Percentiles rank a stretch among this genome's conserved stretches.
These are phyloP conservation scores for Nomia melanderi DNA, from an alignment of 1,140 invertebrate species.

Conservation along the genomic window DNA sequence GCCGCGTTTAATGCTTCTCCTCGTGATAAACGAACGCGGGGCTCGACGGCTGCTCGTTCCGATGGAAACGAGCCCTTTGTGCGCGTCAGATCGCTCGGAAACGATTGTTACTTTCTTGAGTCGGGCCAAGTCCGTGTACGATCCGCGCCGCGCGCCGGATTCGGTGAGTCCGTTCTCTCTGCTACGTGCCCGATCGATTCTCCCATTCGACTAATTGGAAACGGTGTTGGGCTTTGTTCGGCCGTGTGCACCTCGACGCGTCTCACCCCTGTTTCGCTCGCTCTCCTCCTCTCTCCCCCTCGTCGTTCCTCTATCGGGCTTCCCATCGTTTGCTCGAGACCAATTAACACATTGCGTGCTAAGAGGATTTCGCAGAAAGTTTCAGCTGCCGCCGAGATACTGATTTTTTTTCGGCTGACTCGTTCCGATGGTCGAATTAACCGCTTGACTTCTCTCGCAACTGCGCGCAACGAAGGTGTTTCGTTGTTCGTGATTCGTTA, in stretches of 20 bases:
- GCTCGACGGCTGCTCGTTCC: not conserved
- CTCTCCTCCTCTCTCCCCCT: not conserved
- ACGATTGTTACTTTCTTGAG: conserved; percentile 40
- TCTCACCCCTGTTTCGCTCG: no score
- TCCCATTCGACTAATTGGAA: conserved; percentile 25
- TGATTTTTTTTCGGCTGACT: no score
- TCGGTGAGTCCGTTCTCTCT: not conserved
- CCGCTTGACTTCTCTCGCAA: no score
- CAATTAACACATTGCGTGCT: conserved; percentile 22
- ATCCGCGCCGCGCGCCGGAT: not conserved
- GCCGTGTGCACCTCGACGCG: not conserved
- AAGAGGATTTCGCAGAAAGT: no score
- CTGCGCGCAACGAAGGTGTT: no score
- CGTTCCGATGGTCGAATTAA: no score
- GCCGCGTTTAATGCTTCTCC: not conserved
- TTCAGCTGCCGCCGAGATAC: no score
- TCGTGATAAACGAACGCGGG: not conserved
- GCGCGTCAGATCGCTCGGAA: conserved; percentile 24
- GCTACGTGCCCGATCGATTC: conserved; percentile 20
- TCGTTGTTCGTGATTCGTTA: no score
- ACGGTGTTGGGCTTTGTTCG: conserved; percentile 14
- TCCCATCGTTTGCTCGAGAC: not conserved
- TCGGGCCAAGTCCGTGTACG: not conserved
- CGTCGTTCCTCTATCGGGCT: not conserved
- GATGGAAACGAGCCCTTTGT: conserved; percentile 28